These are phyloP conservation scores for Coptotermes formosanus DNA, from an alignment of 1,140 invertebrate species.

Conservation along the genomic window DNA sequence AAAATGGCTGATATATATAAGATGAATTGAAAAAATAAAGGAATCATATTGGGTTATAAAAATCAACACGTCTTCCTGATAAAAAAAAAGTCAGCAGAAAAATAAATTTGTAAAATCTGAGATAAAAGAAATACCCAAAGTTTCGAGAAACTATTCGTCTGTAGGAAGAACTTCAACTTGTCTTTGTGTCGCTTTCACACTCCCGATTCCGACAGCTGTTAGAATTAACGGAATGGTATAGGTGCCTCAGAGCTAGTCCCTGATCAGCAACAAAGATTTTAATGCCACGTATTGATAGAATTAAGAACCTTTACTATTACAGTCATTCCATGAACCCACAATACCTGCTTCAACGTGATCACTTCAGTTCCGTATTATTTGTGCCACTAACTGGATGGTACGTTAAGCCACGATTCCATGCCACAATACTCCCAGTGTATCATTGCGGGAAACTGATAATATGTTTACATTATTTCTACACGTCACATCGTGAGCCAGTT, in stretches of 20 bases:
- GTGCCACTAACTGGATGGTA: background rate
- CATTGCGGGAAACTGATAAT: background rate
- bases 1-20: no score
- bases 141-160: no score
- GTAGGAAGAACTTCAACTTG: background rate
- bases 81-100: no score
- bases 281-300: background rate
- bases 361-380: background rate
- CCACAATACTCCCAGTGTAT: background rate
- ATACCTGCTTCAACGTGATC: background rate
- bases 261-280: background rate
- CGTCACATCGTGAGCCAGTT: background rate
- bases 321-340: background rate
- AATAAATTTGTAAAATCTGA: no score
- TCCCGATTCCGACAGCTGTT: background rate
- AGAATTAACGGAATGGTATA: background rate
- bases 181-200: background rate
- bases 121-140: no score
- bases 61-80: no score
- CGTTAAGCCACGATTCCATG: background rate
- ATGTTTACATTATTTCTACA: background rate
- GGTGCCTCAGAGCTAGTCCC: background rate
- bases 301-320: background rate
- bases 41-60: no score
- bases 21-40: no score